A percentile compares a stretch with the other conserved stretches of the same genome.
Evolutionary conservation across 2,888 invertebrate genomes (phyloP).

Genomic region (Apamea crenata): DNA sequence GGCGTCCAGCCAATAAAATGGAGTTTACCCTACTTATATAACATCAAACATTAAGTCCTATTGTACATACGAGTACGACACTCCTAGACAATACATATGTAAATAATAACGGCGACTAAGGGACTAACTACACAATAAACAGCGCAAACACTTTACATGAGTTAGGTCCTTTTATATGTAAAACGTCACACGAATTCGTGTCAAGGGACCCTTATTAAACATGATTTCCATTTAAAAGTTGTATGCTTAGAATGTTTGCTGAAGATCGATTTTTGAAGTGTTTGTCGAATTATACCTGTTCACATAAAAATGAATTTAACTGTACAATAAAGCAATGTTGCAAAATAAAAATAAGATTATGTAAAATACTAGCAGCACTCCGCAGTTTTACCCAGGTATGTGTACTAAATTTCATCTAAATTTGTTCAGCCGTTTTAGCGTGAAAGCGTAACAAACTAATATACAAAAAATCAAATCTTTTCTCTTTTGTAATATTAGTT

Average conservation of each 20-base stretch:
- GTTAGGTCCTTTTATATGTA: constrained; percentile 59
- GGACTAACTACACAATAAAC: constrained; percentile 51
- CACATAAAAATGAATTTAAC: background rate
- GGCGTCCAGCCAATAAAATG: constrained; percentile 13
- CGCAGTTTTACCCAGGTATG: background rate
- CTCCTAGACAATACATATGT: constrained; percentile 55
- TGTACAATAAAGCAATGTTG: background rate
- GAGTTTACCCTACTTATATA: constrained; percentile 35
- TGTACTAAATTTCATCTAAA: too few species aligned
- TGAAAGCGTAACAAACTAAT: too few species aligned
- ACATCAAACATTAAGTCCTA: constrained; percentile 22
- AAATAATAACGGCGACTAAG: constrained; percentile 39
- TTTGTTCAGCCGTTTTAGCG: too few species aligned
- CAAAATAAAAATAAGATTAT: background rate
- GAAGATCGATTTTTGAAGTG: constrained; percentile 46
- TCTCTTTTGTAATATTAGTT: too few species aligned
- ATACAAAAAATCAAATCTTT: too few species aligned
- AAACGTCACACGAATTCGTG: constrained; percentile 63
- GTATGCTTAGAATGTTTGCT: constrained; percentile 37
- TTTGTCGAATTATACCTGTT: constrained; percentile 25
- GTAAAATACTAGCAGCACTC: background rate
- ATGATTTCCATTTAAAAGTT: constrained; percentile 61
- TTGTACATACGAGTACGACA: constrained; percentile 14
- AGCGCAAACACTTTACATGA: constrained; percentile 51
- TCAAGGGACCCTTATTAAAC: constrained; percentile 59